Evolutionary conservation across 2,113 vertebrate species (phyloP).

Genomic region (Mormyrus iriodes): DNA sequence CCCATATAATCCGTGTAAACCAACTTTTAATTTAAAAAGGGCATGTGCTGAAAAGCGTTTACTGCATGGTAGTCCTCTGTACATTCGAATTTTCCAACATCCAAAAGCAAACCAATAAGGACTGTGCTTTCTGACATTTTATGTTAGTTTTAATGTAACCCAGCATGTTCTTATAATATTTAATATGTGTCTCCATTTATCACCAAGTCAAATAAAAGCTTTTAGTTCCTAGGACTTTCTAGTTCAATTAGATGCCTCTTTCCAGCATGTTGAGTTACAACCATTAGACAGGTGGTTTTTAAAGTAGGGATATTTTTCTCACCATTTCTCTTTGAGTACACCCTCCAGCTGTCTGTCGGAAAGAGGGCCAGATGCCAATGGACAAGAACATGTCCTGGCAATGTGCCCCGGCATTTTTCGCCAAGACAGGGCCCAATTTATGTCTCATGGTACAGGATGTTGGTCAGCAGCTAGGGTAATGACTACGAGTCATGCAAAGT

Average conservation of each 20-base stretch:
- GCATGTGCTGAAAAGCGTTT: not conserved
- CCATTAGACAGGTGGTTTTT: not conserved
- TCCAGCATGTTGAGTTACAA: not conserved
- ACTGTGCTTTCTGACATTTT: not conserved
- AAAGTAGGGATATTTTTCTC: not conserved
- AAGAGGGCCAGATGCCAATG: not conserved
- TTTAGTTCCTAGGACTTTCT: not conserved
- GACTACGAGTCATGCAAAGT: not conserved
- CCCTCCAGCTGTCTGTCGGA: not conserved
- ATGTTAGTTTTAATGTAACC: not conserved
- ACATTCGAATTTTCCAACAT: not conserved
- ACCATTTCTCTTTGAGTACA: not conserved
- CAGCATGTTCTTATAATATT: not conserved
- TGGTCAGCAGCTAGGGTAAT: not conserved
- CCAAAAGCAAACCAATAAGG: not conserved
- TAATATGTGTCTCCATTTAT: not conserved
- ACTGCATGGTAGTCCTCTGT: not conserved
- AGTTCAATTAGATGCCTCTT: not conserved
- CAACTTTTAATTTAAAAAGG: not conserved
- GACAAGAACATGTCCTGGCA: not conserved
- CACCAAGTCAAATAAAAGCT: not conserved
- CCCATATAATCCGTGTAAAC: not conserved
- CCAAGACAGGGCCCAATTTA: not conserved
- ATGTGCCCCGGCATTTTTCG: not conserved
- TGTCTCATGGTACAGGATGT: not conserved